phyloP scores from a whole-genome alignment of 1,140 invertebrate genomes.

The Meloidogyne floridensis region DNA sequence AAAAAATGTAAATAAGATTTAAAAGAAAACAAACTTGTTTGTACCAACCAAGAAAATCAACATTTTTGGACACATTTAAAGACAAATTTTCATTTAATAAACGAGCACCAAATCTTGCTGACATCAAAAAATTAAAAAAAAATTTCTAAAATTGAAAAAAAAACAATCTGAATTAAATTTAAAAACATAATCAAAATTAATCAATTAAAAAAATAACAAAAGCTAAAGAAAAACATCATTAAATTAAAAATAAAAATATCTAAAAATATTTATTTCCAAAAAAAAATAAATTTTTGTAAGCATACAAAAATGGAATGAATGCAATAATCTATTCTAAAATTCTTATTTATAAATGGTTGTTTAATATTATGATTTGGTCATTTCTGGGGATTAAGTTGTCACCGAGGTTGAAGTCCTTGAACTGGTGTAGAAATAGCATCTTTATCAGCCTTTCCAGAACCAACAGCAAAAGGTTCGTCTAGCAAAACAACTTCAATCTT shows the following conservation, averaged over 20 bases:
- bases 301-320: background rate
- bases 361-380: slow-evolving; percentile 9
- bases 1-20: background rate
- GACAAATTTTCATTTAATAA: background rate
- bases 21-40: background rate
- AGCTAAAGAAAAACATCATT: no score
- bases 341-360: slow-evolving; percentile 14
- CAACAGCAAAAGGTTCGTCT: slow-evolving; percentile 33
- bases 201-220: no score
- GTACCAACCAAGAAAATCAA: background rate
- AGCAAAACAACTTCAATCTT: slow-evolving; percentile 45
- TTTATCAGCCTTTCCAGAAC: slow-evolving; percentile 19
- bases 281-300: background rate
- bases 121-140: background rate
- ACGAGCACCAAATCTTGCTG: background rate
- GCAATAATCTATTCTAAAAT: background rate
- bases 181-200: no score
- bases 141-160: slow-evolving; percentile 4
- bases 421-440: slow-evolving; percentile 1
- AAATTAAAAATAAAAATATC: background rate
- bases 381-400: background rate
- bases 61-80: background rate
- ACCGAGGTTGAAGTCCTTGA: slow-evolving; percentile 13
- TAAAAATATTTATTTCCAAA: slow-evolving; percentile 5
- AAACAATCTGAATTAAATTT: no score